Percentiles rank a stretch among this genome's conserved stretches.
Evolutionary conservation across 2,888 invertebrate genomes (phyloP).

Genomic region (Acleris sparsana): DNA sequence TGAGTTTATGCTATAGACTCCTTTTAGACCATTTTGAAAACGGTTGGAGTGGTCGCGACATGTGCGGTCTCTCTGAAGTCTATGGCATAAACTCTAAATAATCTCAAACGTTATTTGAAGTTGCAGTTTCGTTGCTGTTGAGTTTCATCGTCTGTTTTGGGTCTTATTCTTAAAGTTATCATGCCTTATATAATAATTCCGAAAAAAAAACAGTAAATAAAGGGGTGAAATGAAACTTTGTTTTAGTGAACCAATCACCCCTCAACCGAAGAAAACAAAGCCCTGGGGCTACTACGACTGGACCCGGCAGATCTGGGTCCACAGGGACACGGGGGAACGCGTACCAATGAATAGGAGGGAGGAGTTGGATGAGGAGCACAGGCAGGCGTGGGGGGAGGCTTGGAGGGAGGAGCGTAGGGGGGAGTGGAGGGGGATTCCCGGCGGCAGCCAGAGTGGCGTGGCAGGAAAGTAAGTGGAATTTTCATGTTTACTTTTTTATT

Average conservation of each 20-base stretch:
- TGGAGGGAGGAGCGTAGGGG: neutral
- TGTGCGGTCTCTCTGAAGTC: too few relatives aligned
- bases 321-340: conserved; percentile 12
- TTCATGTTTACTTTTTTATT: neutral
- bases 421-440: neutral
- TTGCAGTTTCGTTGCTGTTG: neutral
- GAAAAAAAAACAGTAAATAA: too few relatives aligned
- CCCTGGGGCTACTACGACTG: conserved; percentile 34
- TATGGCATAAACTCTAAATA: too few relatives aligned
- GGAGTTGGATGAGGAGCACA: neutral
- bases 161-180: neutral
- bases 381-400: too few relatives aligned
- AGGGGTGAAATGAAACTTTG: neutral
- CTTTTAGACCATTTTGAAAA: too few relatives aligned
- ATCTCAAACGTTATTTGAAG: neutral
- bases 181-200: too few relatives aligned
- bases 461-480: conserved; percentile 47
- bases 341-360: conserved; percentile 8
- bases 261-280: neutral
- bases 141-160: neutral
- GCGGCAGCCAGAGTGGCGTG: conserved; percentile 17
- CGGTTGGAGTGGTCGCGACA: too few relatives aligned
- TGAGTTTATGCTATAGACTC: too few relatives aligned
- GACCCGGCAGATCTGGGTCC: conserved; percentile 35
- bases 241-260: conserved; percentile 7